Base-by-base conservation (phyloP, 2,888 invertebrate species). In the Calameuta idolon region DNA sequence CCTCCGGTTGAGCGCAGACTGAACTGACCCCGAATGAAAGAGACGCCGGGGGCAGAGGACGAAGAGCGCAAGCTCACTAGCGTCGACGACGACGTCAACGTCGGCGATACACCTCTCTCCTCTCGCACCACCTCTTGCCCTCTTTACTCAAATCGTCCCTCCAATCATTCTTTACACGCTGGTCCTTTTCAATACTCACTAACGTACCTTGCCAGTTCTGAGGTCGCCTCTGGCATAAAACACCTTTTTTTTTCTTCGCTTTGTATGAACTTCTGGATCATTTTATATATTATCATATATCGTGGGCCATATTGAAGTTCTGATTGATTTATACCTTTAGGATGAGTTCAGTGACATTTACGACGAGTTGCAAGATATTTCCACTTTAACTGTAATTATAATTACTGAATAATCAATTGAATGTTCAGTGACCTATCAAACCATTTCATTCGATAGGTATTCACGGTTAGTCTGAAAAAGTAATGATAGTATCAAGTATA, bases 1-100 rank as follows among this genome's bases (percentile, higher is more conserved):
- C 84, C 88, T 86, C 86, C 86, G 84, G 86, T 87, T 86, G 87
- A 86, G 88, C 88, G 86, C 88, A 87, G 86, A 90, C 89, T 85
- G 87, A 87, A 89, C 87, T 89, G 88, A 84, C 84, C 86, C 83
- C 85, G 82, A 81, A 82, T 81, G 79, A 77, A 81, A 85, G 79
- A 79, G 81, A 80, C 82, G 85, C 71, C 75, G 74, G 78, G 78
- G 73, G 73, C 74, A 34, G 76, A 23, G 78, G 37, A 71, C 68
- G 74, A 69, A 76, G 55, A 23, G 79, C 74, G 78, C 69, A 37
- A 76, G 69, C 37, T 74, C 69, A 55, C 30, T 37, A 34, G 73
- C 74, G 69, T 73, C 68, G 78, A 75, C 78, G 76, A 76, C 77
- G 77, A 81, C 79, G 81, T 73, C 79, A 77, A 34, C 75, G 78